Evolutionary conservation across 2,888 invertebrate species (phyloP).

Genomic region (Ichneumon xanthorius): DNA sequence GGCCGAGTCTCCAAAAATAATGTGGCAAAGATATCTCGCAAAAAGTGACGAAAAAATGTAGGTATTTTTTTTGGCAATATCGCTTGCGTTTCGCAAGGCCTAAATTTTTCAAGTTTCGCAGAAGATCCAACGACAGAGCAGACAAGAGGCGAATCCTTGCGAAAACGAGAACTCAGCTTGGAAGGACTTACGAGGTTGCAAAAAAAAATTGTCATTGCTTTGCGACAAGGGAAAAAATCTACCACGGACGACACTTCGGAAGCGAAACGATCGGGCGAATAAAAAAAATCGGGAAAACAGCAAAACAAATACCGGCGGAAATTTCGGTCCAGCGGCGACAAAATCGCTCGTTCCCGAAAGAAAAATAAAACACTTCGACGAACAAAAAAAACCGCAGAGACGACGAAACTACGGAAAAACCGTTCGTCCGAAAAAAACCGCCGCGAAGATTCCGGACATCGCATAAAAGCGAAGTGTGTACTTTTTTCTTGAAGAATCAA

Average conservation of each 20-base stretch:
- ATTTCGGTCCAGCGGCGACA: constrained; percentile 3
- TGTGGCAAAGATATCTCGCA: no score
- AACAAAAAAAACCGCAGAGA: neutral
- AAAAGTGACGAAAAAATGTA: no score
- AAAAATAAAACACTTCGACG: neutral
- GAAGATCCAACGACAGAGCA: constrained; percentile 58
- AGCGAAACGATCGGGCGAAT: neutral
- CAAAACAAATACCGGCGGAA: constrained; percentile 7
- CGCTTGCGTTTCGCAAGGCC: constrained; percentile 78
- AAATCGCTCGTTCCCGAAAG: neutral
- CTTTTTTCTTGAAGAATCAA: neutral
- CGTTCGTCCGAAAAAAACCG: neutral
- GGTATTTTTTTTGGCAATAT: no score
- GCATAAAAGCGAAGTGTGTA: no score
- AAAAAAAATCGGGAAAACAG: neutral
- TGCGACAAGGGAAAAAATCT: constrained; percentile 66
- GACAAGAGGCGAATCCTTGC: constrained; percentile 44
- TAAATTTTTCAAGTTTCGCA: constrained; percentile 68
- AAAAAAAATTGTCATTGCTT: constrained; percentile 52
- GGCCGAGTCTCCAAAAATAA: no score
- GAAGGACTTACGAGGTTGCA: constrained; percentile 42
- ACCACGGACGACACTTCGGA: neutral
- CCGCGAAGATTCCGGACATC: neutral
- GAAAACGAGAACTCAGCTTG: constrained; percentile 43
- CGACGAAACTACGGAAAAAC: neutral